Conservation (phyloP, 2,888 invertebrate genomes). For the Heliconius ethilla region DNA sequence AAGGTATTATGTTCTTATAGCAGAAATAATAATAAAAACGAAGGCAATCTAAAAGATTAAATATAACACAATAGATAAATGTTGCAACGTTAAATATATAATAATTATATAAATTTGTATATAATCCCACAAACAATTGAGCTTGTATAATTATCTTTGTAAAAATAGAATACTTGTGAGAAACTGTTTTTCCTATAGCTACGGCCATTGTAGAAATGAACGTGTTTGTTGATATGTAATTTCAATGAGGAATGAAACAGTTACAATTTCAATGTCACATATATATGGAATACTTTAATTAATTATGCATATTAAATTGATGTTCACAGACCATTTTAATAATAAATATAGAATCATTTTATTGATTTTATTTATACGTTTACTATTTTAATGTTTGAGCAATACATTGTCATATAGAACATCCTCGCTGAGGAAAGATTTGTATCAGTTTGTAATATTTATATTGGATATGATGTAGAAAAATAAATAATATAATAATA, state of each 20-base stretch:
- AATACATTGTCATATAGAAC: background rate
- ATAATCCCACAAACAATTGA: background rate
- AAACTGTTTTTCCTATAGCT: background rate
- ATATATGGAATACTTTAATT: background rate
- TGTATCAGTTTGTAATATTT: too few species aligned
- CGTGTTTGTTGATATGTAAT: background rate
- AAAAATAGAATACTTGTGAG: background rate
- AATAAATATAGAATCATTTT: background rate
- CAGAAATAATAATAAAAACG: background rate
- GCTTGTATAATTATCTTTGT: background rate
- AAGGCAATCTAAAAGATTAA: background rate
- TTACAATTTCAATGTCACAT: too few species aligned
- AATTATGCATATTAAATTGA: background rate
- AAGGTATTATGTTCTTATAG: background rate
- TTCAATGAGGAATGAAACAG: too few species aligned
- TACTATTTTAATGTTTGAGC: background rate
- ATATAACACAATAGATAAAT: background rate
- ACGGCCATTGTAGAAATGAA: background rate
- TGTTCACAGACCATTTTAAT: background rate
- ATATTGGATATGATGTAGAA: too few species aligned
- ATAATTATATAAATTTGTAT: background rate
- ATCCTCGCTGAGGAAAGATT: too few species aligned
- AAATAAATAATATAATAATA: too few species aligned
- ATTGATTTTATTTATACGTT: background rate
- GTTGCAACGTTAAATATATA: background rate